Base-by-base conservation (phyloP, 2,797 vertebrate species). In the Xerus rutilus region DNA sequence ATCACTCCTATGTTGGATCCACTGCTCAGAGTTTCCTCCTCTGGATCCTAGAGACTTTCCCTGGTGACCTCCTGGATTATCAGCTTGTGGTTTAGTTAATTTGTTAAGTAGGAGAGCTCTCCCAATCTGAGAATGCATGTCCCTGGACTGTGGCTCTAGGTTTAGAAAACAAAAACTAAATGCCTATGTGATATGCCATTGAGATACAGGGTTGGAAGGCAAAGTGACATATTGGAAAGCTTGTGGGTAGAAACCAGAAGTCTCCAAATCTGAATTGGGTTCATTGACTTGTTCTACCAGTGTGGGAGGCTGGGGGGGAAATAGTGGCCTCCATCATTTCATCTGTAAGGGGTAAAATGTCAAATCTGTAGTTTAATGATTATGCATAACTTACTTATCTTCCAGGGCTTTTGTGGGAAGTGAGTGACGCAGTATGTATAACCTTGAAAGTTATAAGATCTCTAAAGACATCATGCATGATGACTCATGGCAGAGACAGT, bases 161-260 rank as follows among this genome's bases (percentile, higher is more conserved):
- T 73, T 30, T 17, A 47, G 67, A 83, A 85, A 88, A 28, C 5
- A n/a, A 72, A 73, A 57, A 3, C 39, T 47, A 23, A 32, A 79
- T 23, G 6, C 57, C 1, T 25, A 10, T 62, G 45, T n/a, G 25
- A 69, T 64, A 74, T 49, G 45, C 10, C 25, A 69, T 14, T 43
- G 67, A 54, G 76, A 7, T 64, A 72, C 18, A 87, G 35, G 2
- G 17, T 39, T 78, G 32, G 74, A 49, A 86, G 54, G 5, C 10
- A 20, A 21, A 14, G 18, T 3, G 17, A 57, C 18, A 0, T 3
- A 1, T 0, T 47, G 32, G 32, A 77, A 77, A 47, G 9, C 7
- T 3, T 13, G 32, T 15, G 28, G 30, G n/a, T 28, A n/a, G 78
- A 86, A 67, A 78, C 4, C 10, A 1, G 6, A 57, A 54, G 57